A percentile compares a stretch with the other conserved stretches of the same genome.
Evolutionary conservation across 2,113 vertebrate species (phyloP).

Genomic region (Laticauda colubrina): DNA sequence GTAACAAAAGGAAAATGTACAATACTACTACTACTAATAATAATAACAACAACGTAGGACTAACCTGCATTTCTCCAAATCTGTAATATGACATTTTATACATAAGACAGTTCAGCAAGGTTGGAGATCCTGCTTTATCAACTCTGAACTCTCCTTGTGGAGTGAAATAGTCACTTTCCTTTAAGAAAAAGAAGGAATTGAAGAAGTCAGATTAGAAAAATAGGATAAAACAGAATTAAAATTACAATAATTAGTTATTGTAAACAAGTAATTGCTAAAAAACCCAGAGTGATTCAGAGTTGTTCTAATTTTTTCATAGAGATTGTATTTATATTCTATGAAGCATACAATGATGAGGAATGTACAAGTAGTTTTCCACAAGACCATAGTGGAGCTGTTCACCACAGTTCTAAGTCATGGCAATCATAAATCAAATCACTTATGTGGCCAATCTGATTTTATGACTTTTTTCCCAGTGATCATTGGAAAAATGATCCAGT

Average conservation of each 20-base stretch:
- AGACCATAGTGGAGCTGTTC: background rate
- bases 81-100: constrained; percentile 99
- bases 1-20: no score
- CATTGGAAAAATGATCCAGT: no score
- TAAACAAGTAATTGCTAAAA: background rate
- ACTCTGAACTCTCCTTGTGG: constrained; percentile 98
- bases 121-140: constrained; percentile 96
- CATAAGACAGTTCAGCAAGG: constrained; percentile 98
- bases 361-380: background rate
- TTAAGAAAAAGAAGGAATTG: constrained; percentile 39
- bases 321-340: background rate
- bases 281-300: background rate
- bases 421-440: background rate
- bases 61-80: constrained; percentile 99
- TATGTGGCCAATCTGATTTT: background rate
- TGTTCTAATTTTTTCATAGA: background rate
- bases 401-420: background rate
- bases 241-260: background rate
- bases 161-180: constrained; percentile 99
- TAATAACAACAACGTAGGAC: constrained; percentile 37
- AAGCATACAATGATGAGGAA: background rate
- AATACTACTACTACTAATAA: no score
- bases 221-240: background rate
- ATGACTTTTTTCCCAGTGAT: background rate
- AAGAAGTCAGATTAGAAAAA: background rate